These are phyloP conservation scores for Formica exsecta DNA, from an alignment of 1,140 invertebrate genomes.

Conservation along the genomic window DNA sequence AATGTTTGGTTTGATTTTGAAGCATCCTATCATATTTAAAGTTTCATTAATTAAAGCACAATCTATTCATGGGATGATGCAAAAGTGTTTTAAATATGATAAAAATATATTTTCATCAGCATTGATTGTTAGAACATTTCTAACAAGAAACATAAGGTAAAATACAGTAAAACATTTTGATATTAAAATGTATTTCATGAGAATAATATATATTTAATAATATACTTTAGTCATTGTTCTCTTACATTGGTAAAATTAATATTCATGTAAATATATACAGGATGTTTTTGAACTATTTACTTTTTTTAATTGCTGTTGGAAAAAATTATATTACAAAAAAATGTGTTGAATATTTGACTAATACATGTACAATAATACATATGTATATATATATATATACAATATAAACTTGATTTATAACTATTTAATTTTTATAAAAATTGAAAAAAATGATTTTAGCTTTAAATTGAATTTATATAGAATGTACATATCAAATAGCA, in stretches of 20 bases:
- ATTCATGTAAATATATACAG: too few relatives aligned
- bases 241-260: background rate
- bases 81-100: constrained; percentile 9
- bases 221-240: background rate
- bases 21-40: background rate
- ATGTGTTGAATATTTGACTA: too few relatives aligned
- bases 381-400: too few relatives aligned
- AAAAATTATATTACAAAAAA: too few relatives aligned
- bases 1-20: constrained; percentile 33
- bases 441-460: too few relatives aligned
- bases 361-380: too few relatives aligned
- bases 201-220: background rate
- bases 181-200: background rate
- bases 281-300: too few relatives aligned
- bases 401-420: too few relatives aligned
- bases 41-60: constrained; percentile 9
- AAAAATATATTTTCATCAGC: background rate
- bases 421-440: too few relatives aligned
- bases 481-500: too few relatives aligned
- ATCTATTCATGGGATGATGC: background rate
- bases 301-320: too few relatives aligned
- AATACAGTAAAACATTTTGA: constrained; percentile 2
- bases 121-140: background rate
- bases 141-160: constrained; percentile 28
- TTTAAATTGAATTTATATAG: too few relatives aligned